Evolutionary conservation across 2,888 invertebrate genomes (phyloP).

Genomic region (Tachystola acroxantha): DNA sequence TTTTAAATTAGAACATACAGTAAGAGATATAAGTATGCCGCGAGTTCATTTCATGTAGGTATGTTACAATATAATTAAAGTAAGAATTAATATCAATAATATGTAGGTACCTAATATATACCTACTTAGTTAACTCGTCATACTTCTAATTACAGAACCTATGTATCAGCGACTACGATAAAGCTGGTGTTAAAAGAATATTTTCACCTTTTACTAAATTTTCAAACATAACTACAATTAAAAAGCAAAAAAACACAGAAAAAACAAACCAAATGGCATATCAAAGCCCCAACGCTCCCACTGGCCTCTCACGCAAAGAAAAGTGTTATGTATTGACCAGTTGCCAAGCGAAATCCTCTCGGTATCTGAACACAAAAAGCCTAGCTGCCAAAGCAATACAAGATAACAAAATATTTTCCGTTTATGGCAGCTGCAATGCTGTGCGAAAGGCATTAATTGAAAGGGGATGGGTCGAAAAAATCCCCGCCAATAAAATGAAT

Average conservation of each 20-base stretch:
- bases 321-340: conserved; percentile 49
- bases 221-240: conserved; percentile 15
- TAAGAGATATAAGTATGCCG: too few relatives aligned
- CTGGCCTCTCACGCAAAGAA: conserved; percentile 55
- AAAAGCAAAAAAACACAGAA: conserved; percentile 7
- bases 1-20: too few relatives aligned
- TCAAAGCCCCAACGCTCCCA: conserved; percentile 17
- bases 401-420: conserved; percentile 73
- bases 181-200: conserved; percentile 27
- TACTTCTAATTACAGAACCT: conserved; percentile 30
- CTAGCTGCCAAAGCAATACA: conserved; percentile 67
- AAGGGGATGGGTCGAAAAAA: conserved; percentile 86
- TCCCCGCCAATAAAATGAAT: conserved; percentile 59
- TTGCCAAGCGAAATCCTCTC: conserved; percentile 42
- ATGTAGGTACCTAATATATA: too few relatives aligned
- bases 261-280: conserved; percentile 1
- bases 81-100: too few relatives aligned
- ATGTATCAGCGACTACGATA: conserved; percentile 17
- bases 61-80: too few relatives aligned
- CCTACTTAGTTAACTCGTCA: too few relatives aligned
- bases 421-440: conserved; percentile 70
- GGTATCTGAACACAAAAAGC: conserved; percentile 53
- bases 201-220: conserved; percentile 34
- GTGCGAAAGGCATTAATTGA: conserved; percentile 79
- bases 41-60: too few relatives aligned